These are phyloP conservation scores for Hyaena hyaena DNA, from an alignment of 2,113 vertebrate species.

Conservation along the genomic window DNA sequence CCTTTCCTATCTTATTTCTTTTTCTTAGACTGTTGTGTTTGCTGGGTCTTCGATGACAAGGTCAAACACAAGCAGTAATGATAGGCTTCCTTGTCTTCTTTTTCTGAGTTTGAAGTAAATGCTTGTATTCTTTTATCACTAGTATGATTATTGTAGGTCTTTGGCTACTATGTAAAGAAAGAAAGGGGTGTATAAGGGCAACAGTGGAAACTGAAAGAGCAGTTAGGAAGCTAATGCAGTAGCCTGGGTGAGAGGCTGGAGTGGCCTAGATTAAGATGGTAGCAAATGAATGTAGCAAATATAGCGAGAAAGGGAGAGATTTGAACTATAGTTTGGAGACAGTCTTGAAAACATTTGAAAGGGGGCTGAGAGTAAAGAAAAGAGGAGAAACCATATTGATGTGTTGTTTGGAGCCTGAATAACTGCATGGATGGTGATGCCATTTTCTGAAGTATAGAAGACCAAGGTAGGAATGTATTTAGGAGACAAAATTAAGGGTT, in stretches of 20 bases:
- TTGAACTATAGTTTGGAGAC: conserved; percentile 13
- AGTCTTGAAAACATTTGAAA: neutral
- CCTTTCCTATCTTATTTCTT: neutral
- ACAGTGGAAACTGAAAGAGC: neutral
- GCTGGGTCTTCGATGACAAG: neutral
- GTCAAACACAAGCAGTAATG: neutral
- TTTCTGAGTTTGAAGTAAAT: neutral
- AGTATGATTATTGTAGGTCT: neutral
- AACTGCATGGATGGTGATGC: neutral
- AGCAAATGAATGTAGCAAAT: conserved; percentile 22
- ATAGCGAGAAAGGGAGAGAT: neutral
- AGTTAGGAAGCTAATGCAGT: neutral
- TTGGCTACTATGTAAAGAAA: neutral
- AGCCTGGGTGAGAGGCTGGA: neutral
- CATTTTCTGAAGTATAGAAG: conserved; percentile 12
- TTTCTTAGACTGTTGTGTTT: neutral
- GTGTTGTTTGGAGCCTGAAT: neutral
- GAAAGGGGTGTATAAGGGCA: neutral
- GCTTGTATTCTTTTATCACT: neutral
- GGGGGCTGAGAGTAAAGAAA: neutral
- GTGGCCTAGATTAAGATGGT: neutral
- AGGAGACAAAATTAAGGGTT: neutral
- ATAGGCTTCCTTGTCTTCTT: neutral
- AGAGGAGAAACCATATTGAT: neutral
- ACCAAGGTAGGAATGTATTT: neutral